Base-by-base conservation (phyloP, 2,797 vertebrate species). In the Masticophis lateralis region DNA sequence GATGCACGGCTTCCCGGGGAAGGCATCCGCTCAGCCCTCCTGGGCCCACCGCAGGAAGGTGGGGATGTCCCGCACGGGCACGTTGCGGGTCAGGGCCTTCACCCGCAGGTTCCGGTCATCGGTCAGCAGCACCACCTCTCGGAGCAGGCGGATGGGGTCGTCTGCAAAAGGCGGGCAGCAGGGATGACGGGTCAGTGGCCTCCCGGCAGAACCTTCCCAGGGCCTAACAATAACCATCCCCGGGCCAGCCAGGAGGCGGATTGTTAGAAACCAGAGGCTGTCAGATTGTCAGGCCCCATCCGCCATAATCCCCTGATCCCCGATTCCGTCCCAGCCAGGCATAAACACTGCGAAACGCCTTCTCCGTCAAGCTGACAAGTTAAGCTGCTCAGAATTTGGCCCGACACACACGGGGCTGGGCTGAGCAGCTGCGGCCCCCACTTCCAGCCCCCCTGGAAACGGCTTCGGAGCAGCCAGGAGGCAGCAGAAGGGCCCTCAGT, bases 21-120 rank as follows among this genome's bases (percentile, higher is more conserved):
- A 11, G 20, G 57, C 3, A 92, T 90, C 88, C 83, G 93, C 95
- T 98, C 98, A 98, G 97, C 99, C 98, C 97, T 98, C 98, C 96
- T 98, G 98, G 93, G 98, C 98, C 99, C 98, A 99, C 95, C 98
- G 98, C 94, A 99, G 98, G 98, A 99, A 99, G 91, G 99, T 98
- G 0, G 99, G 99, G 97, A 99, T 99, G 97, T 99, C 99, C 93
- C 99, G 97, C 91, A 99, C 99, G 0, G 99, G 99, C 95, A 99
- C 99, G 27, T 99, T 99, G 94, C 98, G 96, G 13, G 99, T 99
- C 98, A 99, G 94, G 0, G 99, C 99, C 98, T 99, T 99, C 96
- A 99, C 99, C 2, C 99, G 98, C 94, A 99, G 98, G 97, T 99
- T 99, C 56, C 99, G 98, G 97, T 99, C 99, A 14, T 99, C 99